phyloP scores from a whole-genome alignment of 2,113 vertebrate genomes.

The Hemichromis elongatus region DNA sequence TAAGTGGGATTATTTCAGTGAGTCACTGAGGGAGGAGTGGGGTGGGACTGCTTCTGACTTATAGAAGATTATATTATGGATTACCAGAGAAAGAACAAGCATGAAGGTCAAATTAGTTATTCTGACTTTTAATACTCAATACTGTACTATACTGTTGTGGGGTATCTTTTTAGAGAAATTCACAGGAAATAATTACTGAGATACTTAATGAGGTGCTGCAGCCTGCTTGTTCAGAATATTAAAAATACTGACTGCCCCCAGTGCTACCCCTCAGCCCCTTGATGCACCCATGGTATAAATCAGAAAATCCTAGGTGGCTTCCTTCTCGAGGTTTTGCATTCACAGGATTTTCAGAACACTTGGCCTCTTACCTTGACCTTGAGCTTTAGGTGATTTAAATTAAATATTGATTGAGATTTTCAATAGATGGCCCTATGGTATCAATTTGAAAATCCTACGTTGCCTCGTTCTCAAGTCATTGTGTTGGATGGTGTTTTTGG shows the following conservation, averaged over 20 bases:
- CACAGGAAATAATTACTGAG: background rate
- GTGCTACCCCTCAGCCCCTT: background rate
- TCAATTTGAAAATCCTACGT: background rate
- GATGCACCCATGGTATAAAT: background rate
- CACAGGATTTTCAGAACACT: background rate
- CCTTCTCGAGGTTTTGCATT: background rate
- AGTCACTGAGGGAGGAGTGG: background rate
- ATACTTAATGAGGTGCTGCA: background rate
- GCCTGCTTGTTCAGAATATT: background rate
- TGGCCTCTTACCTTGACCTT: background rate
- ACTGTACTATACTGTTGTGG: background rate
- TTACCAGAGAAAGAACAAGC: background rate
- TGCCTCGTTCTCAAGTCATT: background rate
- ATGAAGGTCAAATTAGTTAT: background rate
- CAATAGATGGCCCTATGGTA: background rate
- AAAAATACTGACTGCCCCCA: background rate
- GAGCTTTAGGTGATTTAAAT: background rate
- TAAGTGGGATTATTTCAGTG: background rate
- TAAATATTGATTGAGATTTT: background rate
- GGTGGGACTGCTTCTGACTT: background rate
- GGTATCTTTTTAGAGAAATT: background rate
- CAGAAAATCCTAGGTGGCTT: background rate
- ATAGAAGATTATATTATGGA: background rate
- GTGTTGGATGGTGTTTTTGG: background rate
- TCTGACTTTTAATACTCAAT: background rate